phyloP scores from a whole-genome alignment of 2,888 invertebrate species.

The Phanerotoma sp. region DNA sequence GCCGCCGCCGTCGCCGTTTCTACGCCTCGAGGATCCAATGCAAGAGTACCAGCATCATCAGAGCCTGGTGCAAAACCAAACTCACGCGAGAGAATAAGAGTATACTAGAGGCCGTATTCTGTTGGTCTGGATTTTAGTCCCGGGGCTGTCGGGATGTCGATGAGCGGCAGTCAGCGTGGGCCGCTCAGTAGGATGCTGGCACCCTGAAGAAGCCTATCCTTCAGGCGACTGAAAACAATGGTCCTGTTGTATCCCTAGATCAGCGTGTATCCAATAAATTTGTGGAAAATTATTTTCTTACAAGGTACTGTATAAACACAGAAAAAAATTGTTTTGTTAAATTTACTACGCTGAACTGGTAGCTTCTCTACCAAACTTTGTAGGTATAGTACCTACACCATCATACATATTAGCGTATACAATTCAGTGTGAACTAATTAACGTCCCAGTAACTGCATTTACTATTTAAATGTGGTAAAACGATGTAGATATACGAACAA shows the following conservation, averaged over 20 bases:
- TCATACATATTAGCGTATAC: too few relatives aligned
- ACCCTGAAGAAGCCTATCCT: constrained; percentile 56
- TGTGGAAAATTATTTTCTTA: neutral
- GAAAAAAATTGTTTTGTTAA: too few relatives aligned
- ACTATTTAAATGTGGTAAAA: too few relatives aligned
- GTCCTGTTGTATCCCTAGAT: constrained; percentile 6
- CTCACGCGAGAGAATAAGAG: constrained; percentile 17
- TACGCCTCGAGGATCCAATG: constrained; percentile 2
- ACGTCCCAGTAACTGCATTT: too few relatives aligned
- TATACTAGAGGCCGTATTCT: constrained; percentile 3
- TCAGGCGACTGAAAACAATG: constrained; percentile 44
- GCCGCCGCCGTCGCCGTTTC: constrained; percentile 14
- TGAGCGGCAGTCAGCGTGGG: constrained; percentile 55
- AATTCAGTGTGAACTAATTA: too few relatives aligned
- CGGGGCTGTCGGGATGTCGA: constrained; percentile 51
- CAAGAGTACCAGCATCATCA: constrained; percentile 3
- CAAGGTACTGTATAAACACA: neutral
- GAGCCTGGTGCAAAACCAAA: neutral
- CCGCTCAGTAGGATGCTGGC: constrained; percentile 55
- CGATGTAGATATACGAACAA: too few relatives aligned
- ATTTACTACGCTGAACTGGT: too few relatives aligned
- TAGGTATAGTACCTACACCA: too few relatives aligned
- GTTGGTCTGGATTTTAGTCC: constrained; percentile 45
- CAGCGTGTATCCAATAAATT: neutral
- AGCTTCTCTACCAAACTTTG: too few relatives aligned